A percentile compares a stretch with the other conserved stretches of the same genome.
These are phyloP conservation scores for Phrixothrix hirtus DNA, from an alignment of 2,888 invertebrate genomes.

Conservation along the genomic window DNA sequence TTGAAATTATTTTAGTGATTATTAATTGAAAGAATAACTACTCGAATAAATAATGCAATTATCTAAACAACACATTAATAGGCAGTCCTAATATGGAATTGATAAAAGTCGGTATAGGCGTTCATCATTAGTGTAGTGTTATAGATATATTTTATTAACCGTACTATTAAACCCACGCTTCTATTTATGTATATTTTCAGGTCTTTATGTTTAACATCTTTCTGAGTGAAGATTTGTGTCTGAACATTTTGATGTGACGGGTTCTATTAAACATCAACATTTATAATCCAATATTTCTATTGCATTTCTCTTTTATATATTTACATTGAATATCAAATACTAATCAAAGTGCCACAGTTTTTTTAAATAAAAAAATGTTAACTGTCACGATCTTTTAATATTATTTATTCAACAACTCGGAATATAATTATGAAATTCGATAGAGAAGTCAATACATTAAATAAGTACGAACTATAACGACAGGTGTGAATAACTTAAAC, in stretches of 20 bases:
- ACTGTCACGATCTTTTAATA: too few relatives aligned
- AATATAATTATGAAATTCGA: too few relatives aligned
- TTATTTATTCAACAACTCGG: too few relatives aligned
- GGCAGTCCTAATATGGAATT: slow-evolving; percentile 5
- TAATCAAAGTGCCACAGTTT: too few relatives aligned
- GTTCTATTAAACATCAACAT: too few relatives aligned
- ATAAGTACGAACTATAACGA: too few relatives aligned
- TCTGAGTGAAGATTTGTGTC: background rate
- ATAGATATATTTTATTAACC: slow-evolving; percentile 16
- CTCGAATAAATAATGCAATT: slow-evolving; percentile 19
- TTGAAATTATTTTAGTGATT: slow-evolving; percentile 3
- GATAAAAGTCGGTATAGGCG: slow-evolving; percentile 6
- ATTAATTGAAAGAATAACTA: slow-evolving; percentile 12
- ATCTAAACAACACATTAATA: slow-evolving; percentile 13
- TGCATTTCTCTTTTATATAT: too few relatives aligned
- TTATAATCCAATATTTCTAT: too few relatives aligned
- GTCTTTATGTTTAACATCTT: background rate
- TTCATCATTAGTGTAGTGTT: slow-evolving; percentile 11
- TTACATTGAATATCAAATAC: too few relatives aligned
- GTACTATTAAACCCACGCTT: slow-evolving; percentile 6
- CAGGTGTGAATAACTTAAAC: too few relatives aligned
- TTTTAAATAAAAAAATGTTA: background rate
- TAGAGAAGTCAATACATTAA: too few relatives aligned
- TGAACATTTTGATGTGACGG: too few relatives aligned
- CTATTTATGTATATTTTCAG: background rate